phyloP scores from a whole-genome alignment of 2,888 invertebrate genomes.

The Protophormia terraenovae region DNA sequence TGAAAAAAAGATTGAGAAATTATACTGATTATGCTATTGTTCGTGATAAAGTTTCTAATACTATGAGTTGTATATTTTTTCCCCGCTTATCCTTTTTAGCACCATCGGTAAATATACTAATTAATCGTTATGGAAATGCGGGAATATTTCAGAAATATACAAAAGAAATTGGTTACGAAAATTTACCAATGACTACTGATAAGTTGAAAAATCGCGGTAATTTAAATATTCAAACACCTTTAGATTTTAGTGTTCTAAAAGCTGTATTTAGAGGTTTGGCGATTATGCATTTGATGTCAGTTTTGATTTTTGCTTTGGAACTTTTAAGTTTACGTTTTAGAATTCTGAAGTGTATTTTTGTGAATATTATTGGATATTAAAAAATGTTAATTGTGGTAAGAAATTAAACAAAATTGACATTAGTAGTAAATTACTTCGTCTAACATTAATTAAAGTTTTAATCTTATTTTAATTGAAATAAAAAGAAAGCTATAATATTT shows the following conservation, averaged over 20 bases:
- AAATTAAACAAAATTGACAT: too few relatives aligned
- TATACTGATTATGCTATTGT: conserved; percentile 54
- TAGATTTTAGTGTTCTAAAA: conserved; percentile 8
- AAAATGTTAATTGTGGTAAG: too few relatives aligned
- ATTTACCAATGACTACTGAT: conserved; percentile 22
- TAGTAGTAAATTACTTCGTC: too few relatives aligned
- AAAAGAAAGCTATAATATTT: too few relatives aligned
- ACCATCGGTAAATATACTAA: conserved; percentile 2
- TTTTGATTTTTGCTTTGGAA: not conserved
- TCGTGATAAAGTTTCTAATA: conserved; percentile 68
- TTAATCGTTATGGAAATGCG: not conserved
- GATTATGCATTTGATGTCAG: not conserved
- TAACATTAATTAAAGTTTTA: too few relatives aligned
- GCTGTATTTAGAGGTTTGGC: not conserved
- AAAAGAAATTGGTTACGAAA: not conserved
- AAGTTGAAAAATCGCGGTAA: not conserved
- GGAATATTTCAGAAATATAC: not conserved
- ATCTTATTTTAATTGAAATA: too few relatives aligned
- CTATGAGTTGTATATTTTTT: conserved; percentile 71
- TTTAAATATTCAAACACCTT: not conserved
- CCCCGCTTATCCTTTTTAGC: conserved; percentile 68
- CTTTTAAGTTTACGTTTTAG: not conserved
- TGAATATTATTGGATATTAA: not conserved
- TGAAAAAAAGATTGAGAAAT: conserved; percentile 37
- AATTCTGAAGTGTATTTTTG: not conserved